These are phyloP conservation scores for Cryptocheilus praepositus DNA, from an alignment of 2,888 invertebrate species.

Conservation along the genomic window DNA sequence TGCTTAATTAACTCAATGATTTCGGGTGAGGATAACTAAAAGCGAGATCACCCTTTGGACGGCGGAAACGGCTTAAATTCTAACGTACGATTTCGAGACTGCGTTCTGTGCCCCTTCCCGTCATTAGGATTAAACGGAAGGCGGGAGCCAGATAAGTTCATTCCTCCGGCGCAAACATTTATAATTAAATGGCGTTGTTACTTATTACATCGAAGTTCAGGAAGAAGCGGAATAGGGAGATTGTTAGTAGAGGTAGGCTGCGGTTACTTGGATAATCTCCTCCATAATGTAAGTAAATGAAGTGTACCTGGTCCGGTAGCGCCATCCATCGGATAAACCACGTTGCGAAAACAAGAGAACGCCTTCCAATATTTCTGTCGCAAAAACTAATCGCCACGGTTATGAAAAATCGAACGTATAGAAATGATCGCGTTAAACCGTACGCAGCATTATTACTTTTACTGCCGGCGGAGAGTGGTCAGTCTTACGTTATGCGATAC, in stretches of 20 bases:
- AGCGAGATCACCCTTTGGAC: constrained; percentile 20
- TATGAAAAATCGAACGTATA: background rate
- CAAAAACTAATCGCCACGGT: no score
- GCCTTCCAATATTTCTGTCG: background rate
- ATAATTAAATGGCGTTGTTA: constrained; percentile 69
- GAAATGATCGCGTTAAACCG: no score
- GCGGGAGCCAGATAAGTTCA: constrained; percentile 54
- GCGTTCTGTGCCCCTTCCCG: constrained; percentile 10
- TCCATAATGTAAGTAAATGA: constrained; percentile 62
- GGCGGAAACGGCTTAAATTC: constrained; percentile 35
- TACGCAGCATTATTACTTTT: no score
- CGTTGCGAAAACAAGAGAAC: background rate
- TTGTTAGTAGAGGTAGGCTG: constrained; percentile 55
- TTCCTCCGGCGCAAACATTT: constrained; percentile 63
- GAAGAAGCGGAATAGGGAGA: constrained; percentile 63
- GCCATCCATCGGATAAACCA: no score
- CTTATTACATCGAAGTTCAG: constrained; percentile 68
- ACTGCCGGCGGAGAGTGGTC: background rate
- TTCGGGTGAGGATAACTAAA: constrained; percentile 15
- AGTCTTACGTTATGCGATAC: constrained; percentile 27
- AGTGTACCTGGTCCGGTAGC: constrained; percentile 20
- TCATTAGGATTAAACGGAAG: constrained; percentile 51
- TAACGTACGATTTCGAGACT: constrained; percentile 40
- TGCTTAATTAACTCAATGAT: constrained; percentile 21
- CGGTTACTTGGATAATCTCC: constrained; percentile 65